Percentiles rank a stretch among this genome's conserved stretches.
Evolutionary conservation across 2,797 vertebrate genomes (phyloP).

Genomic region (Halcyon chelicuti): DNA sequence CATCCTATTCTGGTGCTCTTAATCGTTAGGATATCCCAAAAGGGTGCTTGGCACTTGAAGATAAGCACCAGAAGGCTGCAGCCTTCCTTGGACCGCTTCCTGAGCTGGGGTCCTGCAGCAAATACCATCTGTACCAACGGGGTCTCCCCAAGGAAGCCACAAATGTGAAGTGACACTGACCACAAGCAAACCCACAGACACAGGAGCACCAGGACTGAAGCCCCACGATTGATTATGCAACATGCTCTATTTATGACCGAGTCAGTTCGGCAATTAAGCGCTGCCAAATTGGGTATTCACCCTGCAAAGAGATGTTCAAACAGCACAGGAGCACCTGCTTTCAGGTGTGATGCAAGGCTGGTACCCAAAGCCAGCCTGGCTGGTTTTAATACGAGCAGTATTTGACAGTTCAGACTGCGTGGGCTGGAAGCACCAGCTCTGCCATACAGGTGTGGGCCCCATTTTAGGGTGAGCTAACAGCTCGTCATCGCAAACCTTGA

Average conservation of each 20-base stretch:
- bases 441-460: background rate
- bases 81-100: background rate
- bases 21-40: background rate
- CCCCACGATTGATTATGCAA: background rate
- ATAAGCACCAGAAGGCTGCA: background rate
- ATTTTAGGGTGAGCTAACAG: background rate
- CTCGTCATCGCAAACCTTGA: background rate
- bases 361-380: background rate
- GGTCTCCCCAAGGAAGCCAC: background rate
- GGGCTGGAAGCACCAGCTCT: background rate
- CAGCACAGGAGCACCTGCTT: background rate
- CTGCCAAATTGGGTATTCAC: background rate
- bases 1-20: background rate
- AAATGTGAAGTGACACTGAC: background rate
- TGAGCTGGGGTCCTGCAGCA: background rate
- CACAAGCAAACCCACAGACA: background rate
- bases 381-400: background rate
- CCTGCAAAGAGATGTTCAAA: background rate
- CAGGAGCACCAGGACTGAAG: background rate
- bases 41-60: background rate
- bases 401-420: background rate
- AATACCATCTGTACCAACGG: background rate
- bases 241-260: fast-evolving
- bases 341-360: background rate
- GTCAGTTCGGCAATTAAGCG: background rate